Evolutionary conservation across 1,140 invertebrate species (phyloP), one percentile per base, ranked within the genome.

Genomic region (Tetramorium parvispinum): DNA sequence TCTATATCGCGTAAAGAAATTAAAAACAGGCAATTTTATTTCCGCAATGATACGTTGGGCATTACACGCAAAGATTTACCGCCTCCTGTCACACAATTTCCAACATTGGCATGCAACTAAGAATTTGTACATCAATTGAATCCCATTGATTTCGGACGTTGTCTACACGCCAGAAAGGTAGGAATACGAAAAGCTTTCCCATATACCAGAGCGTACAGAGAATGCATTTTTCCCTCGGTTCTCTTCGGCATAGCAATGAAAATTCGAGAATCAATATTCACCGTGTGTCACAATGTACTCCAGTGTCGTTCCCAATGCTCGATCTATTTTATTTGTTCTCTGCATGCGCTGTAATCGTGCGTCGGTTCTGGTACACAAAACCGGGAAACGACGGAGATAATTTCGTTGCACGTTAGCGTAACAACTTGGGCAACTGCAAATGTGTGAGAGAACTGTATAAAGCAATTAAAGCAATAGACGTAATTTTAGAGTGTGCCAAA

Each of bases 181-280:
- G 13, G 61, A 87, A 70, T 65, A 85, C 46, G 55, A 63, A 63
- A 65, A 27, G 75, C 40, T 46, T 24, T 24, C 32, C 27, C 27
- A 27, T 27, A 32, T 79, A 59, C 59, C 82, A 43, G 37, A 27
- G 40, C 59, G 46, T 55, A 46, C 46, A 61, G 51, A 81, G 57
- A 81, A 85, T 79, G 66, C 82, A 82, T 53, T 90, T 85, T 85
- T 82, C 81, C 40, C 61, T 53, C 59, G 63, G 57, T 73, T 77
- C 89, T 71, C 79, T 89, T 51, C 11, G 24, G 51, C 66, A 51
- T 82, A 51, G 70, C 87, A 85, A 87, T 85, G 89, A 90, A 90
- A 90, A 90, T 90, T 90, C 88, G 76, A 88, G 89, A 90, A 90
- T 90, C 89, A 88, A 90, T 90, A 90, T 85, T 53, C 68, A 40